Base-by-base conservation (phyloP, 2,888 invertebrate genomes). In the Phalera bucephala region DNA sequence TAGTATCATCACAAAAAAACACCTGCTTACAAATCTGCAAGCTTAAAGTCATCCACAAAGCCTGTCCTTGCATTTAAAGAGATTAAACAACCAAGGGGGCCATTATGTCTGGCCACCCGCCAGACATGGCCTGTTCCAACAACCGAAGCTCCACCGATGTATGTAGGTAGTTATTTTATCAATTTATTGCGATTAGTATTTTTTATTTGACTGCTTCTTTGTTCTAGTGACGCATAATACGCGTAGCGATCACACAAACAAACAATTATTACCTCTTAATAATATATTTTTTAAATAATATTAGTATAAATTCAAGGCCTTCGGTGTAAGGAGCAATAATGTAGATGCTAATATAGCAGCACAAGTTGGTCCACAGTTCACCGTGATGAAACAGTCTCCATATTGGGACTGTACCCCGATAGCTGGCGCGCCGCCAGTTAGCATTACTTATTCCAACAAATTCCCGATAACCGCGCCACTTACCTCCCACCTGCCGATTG, bases 31-130 rank as follows among this genome's bases (percentile, higher is more conserved):
- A 20, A 20, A 8, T 20, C 20, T 1, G 20, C 2, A n/a, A n/a
- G 10, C 9, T 22, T 9, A 4, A 22, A 22, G 22, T 22, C 10
- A n/a, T 52, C 58, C 64, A 70, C 66, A 77, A 76, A 62, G 58
- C 73, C 71, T 77, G 71, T 79, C 68, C 67, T 78, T 74, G 68
- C 67, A 68, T 77, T 77, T 74, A 78, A 80, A 75, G 66, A 76
- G 76, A 70, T 65, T 67, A 69, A 70, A 64, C 69, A 67, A 64
- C 64, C 64, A 71, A 69, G 63, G 64, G 60, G 64, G 56, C 70
- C 71, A 76, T 80, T 76, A 71, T 63, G 69, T 63, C 76, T 82
- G 82, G 82, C 80, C 51, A 45, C 45, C 33, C 47, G 82, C 83
- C 83, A 83, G 71, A 64, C 64, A 54, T 49, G 60, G 62, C 53